Base-by-base conservation (phyloP, 92 coral and sea anemone species). In the Phenganax stokvisi region DNA sequence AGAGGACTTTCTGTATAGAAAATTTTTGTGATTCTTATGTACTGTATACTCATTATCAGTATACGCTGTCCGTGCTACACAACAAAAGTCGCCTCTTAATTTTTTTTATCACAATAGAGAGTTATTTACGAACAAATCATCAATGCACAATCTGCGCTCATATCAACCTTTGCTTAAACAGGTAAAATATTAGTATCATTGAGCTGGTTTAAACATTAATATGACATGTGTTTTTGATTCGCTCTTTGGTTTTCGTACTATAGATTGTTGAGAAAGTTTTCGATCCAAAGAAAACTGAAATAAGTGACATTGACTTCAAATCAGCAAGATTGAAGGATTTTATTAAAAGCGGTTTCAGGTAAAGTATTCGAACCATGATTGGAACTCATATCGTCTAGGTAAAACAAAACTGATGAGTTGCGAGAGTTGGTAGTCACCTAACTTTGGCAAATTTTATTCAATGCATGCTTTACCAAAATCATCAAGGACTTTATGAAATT, bases 291-390 rank as follows among this genome's bases (percentile, higher is more conserved):
- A 88, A 88, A 51, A 90, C 96, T 70, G 98, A 94, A 64, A 90
- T 94, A 10, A 85, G 87, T 51, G 98, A 94, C 72, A 85, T 94
- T 6, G 98, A 94, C 62, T 94, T 92, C 80, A 94, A 94, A 81
- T 94, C 98, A 9, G 92, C 90, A 29, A 97, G 97, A 20, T 78
- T 94, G 5, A 94, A 94, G 69, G 98, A 94, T 82, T 86, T 86
- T 76, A 92, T 94, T 76, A 94, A 94, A 84, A 94, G 96, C n/a
- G 98, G 98, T 29, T 94, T 94, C 78, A 92, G 98, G 98, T 94
- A 85, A 58, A 37, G 31, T 51, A 29, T 10, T 31, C 28, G 71
- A n/a, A 20, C 47, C 28, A 10, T 6, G 7, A 29, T 27, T 12
- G 30, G 8, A 20, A 44, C 29, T 53, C 51, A 27, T 65, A 37